A percentile compares a stretch with the other conserved stretches of the same genome.
Evolutionary conservation across 2,113 vertebrate genomes (phyloP).

Genomic region (Panthera uncia): DNA sequence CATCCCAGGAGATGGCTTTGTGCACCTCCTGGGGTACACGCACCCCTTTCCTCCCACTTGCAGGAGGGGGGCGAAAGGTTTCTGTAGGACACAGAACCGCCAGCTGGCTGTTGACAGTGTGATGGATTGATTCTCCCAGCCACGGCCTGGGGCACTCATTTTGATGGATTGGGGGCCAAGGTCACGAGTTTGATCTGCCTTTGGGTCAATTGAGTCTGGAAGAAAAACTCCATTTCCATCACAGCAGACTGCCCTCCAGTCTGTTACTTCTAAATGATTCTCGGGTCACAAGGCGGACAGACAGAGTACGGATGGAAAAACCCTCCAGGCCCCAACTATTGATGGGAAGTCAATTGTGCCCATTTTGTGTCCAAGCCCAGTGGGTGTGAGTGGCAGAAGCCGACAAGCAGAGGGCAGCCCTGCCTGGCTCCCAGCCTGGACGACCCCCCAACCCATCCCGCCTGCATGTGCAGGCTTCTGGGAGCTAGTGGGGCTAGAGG

Average conservation of each 20-base stretch:
- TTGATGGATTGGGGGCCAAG: background rate
- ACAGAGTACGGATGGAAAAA: slow-evolving; percentile 53
- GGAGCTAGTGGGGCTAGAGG: background rate
- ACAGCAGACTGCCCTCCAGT: slow-evolving; percentile 26
- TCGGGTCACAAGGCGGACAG: slow-evolving; percentile 18
- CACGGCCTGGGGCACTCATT: background rate
- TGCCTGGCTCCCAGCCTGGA: background rate
- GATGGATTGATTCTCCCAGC: background rate
- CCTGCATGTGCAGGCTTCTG: rapidly evolving
- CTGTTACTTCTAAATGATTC: slow-evolving; percentile 39
- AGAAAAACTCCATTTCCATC: slow-evolving; percentile 55
- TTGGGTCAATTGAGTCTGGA: slow-evolving; percentile 4
- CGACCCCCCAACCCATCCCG: background rate
- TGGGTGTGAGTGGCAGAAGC: background rate
- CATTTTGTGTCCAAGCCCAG: background rate
- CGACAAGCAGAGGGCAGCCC: background rate
- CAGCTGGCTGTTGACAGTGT: background rate
- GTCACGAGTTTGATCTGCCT: slow-evolving; percentile 49
- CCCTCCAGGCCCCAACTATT: background rate
- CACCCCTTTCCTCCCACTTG: rapidly evolving
- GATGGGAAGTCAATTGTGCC: slow-evolving; percentile 44
- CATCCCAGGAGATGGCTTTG: background rate
- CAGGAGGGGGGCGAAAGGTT: background rate
- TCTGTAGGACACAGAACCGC: rapidly evolving
- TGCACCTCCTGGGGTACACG: rapidly evolving